Base-by-base conservation (phyloP, 1,140 invertebrate genomes). In the Hermatobates lingyangjiaoensis region DNA sequence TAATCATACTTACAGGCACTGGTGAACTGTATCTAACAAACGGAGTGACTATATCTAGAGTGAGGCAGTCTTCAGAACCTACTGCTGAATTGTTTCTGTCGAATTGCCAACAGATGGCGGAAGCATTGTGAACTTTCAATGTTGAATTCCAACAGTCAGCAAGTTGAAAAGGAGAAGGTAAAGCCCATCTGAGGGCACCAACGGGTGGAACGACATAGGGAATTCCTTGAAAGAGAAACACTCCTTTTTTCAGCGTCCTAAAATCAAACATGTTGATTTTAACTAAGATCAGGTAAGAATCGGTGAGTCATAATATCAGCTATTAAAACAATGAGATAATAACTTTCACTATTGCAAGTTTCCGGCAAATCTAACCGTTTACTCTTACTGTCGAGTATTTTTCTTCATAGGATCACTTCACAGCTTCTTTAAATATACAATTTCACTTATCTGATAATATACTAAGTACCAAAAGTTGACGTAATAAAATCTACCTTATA, bases 151-250 rank as follows among this genome's bases (percentile, higher is more conserved):
- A 90, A 61, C 87, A 91, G 48, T 80, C 68, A 20, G 79, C 73
- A 38, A 89, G 68, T 18, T 71, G 67, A 27, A 76, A 66, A n/a
- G 90, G 79, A 50, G 85, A 72, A 0, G 90, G 91, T 38, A 87
- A 86, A 59, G 87, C 87, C 61, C 94, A 95, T 57, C 88, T 77
- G 48, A 67, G 30, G 4, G 79, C 79, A 47, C 87, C 83, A 2
- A 81, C 79, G 2, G 90, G 91, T n/a, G 91, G 83, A n/a, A 87
- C 86, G 1, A 91, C 93, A 65, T 96, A 97, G 0, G 90, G 91
- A 42, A 95, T 85, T 1, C 92, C 93, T 7, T 93, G 72, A 65
- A 92, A 98, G 28, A 89, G 83, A 1, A 83, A 63, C 2, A 75
- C 81, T 14, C 76, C 79, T 52, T 86, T 79, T 60, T 87, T 79